Percentiles rank a stretch among this genome's conserved stretches.
Conservation (phyloP, 1,140 invertebrate genomes). For the Caenorhabditis latens region DNA sequence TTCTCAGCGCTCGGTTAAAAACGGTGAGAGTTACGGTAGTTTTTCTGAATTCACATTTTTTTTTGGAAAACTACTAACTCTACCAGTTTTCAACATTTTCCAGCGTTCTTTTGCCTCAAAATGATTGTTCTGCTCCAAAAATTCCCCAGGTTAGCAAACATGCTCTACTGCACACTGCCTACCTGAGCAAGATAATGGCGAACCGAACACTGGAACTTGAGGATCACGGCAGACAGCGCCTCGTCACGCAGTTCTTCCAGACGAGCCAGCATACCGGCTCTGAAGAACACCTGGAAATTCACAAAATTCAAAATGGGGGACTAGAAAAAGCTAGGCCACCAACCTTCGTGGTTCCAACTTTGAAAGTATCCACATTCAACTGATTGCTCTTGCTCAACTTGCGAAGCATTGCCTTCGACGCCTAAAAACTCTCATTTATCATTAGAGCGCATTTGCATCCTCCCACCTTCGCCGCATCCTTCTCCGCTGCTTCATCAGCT, state of each 20-base stretch:
- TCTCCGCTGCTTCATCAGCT: conserved; percentile 68
- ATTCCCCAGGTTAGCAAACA: too few relatives aligned
- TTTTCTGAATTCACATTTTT: too few relatives aligned
- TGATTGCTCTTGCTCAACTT: conserved; percentile 66
- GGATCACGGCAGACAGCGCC: conserved; percentile 94
- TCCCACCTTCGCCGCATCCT: conserved; percentile 18
- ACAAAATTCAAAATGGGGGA: background rate
- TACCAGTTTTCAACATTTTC: too few relatives aligned
- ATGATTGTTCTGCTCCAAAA: too few relatives aligned
- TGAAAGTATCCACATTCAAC: conserved; percentile 70
- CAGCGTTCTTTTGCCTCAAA: too few relatives aligned
- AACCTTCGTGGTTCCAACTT: conserved; percentile 71
- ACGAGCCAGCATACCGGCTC: conserved; percentile 98
- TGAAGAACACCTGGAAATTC: conserved; percentile 92
- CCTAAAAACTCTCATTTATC: background rate
- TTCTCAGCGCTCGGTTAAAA: too few relatives aligned
- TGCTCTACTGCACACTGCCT: background rate
- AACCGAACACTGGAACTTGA: conserved; percentile 87
- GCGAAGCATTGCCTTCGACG: conserved; percentile 67
- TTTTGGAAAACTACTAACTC: too few relatives aligned
- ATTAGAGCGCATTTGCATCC: background rate
- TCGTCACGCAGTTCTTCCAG: conserved; percentile 99
- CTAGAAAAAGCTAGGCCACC: background rate
- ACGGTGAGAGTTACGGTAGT: too few relatives aligned
- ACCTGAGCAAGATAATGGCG: conserved; percentile 68